These are phyloP conservation scores for Monochamus alternatus DNA, from an alignment of 2,888 invertebrate species.

Conservation along the genomic window DNA sequence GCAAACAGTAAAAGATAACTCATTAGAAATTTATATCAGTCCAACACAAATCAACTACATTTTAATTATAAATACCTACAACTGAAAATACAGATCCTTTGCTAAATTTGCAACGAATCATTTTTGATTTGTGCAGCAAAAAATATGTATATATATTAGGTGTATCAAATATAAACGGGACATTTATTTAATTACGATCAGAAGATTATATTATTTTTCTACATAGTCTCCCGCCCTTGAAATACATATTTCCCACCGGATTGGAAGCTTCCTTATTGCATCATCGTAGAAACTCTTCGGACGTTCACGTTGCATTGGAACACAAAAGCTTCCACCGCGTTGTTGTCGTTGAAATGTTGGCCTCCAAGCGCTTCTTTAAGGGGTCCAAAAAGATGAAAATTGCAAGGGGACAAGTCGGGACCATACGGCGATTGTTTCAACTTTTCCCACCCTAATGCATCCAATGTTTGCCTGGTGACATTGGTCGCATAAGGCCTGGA, in stretches of 20 bases:
- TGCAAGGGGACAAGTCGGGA: constrained; percentile 58
- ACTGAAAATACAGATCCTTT: no score
- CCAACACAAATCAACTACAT: no score
- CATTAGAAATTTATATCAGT: no score
- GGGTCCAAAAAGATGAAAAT: constrained; percentile 57
- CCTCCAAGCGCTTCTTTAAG: constrained; percentile 57
- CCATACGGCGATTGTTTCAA: constrained; percentile 42
- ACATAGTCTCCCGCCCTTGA: constrained; percentile 17
- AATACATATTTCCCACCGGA: constrained; percentile 26
- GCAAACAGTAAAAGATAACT: no score
- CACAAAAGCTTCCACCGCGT: constrained; percentile 20
- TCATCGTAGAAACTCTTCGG: constrained; percentile 3
- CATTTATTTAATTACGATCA: constrained; percentile 7
- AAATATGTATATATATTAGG: no score
- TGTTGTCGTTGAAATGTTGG: no score
- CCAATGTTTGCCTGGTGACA: constrained; percentile 20
- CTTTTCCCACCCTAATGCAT: constrained; percentile 33
- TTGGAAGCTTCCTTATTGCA: background rate
- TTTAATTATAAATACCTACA: no score
- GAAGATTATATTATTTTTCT: constrained; percentile 13
- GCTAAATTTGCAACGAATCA: no score
- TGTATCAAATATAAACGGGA: constrained; percentile 21
- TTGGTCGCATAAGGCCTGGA: constrained; percentile 32
- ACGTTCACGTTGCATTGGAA: background rate
- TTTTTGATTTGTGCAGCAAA: no score